Conservation (phyloP, 2,797 vertebrate genomes). For the Argya squamiceps region DNA sequence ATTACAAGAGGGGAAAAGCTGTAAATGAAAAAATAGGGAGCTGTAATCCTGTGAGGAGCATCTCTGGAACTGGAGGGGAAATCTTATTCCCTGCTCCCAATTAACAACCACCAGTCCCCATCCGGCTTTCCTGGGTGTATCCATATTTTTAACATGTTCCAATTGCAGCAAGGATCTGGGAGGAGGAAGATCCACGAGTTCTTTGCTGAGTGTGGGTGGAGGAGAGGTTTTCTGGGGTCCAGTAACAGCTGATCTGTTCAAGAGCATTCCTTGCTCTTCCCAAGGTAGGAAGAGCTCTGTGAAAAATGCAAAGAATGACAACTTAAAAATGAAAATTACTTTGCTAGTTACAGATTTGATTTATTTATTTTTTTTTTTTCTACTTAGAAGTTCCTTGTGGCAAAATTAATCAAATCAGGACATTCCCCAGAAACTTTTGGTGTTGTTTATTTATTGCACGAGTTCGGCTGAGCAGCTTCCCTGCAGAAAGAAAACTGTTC, state of each 20-base stretch:
- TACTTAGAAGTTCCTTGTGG: slow-evolving; percentile 21
- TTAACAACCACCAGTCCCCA: too few species aligned
- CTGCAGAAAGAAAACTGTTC: neutral
- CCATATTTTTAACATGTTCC: neutral
- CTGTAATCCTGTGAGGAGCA: neutral
- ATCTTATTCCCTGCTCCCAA: neutral
- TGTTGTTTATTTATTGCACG: slow-evolving; percentile 28
- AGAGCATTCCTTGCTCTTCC: neutral
- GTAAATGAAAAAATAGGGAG: neutral
- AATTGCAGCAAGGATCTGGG: neutral
- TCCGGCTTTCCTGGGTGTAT: neutral
- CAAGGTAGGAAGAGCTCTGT: neutral
- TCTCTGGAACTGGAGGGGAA: neutral
- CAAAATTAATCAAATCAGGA: slow-evolving; percentile 62
- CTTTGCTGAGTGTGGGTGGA: neutral
- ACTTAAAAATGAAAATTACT: neutral
- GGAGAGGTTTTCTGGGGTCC: neutral
- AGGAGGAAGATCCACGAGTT: neutral
- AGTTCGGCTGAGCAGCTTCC: neutral
- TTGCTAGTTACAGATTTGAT: neutral
- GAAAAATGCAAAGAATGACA: neutral
- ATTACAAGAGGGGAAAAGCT: neutral
- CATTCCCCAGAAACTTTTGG: neutral
- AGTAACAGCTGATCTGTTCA: neutral
- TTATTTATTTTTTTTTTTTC: neutral